Percentiles rank a stretch among this genome's conserved stretches.
These are phyloP conservation scores for Pseudolaguvia tuberculata DNA, from an alignment of 2,113 vertebrate genomes.

Conservation along the genomic window DNA sequence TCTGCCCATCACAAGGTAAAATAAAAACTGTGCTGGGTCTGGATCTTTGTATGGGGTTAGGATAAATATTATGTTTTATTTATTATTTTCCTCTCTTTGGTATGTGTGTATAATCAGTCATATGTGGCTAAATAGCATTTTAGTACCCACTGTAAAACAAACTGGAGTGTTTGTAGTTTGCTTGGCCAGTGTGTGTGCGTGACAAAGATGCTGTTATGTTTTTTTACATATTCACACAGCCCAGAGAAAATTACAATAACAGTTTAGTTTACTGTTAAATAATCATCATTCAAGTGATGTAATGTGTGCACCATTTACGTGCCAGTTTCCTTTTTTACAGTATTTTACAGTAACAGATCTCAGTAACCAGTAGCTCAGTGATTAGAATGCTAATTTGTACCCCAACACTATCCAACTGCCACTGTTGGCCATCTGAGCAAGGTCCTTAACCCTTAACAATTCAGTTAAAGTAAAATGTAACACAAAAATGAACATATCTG, in stretches of 20 bases:
- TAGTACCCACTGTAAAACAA: not conserved
- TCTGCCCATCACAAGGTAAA: slow-evolving; percentile 95
- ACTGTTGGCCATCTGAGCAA: too few species aligned
- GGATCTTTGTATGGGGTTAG: slow-evolving; percentile 7
- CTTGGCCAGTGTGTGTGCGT: slow-evolving; percentile 3
- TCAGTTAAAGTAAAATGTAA: too few species aligned
- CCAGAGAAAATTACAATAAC: slow-evolving; percentile 17
- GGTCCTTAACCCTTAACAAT: too few species aligned
- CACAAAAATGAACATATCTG: too few species aligned
- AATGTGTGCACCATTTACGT: slow-evolving; percentile 50
- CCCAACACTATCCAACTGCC: too few species aligned
- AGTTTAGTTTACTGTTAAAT: slow-evolving; percentile 34
- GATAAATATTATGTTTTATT: not conserved
- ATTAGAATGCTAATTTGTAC: too few species aligned
- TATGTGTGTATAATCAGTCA: not conserved
- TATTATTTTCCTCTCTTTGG: not conserved
- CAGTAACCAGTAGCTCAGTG: slow-evolving; percentile 51
- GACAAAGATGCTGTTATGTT: slow-evolving; percentile 6
- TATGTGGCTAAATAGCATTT: slow-evolving; percentile 1
- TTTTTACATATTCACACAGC: slow-evolving; percentile 20
- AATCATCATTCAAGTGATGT: slow-evolving; percentile 28
- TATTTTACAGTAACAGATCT: slow-evolving; percentile 66
- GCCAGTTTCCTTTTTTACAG: slow-evolving; percentile 50
- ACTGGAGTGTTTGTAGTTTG: not conserved
- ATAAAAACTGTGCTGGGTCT: slow-evolving; percentile 6